A percentile compares a stretch with the other conserved stretches of the same genome.
phyloP scores from a whole-genome alignment of 2,797 vertebrate genomes.

The Cyclopterus lumpus region DNA sequence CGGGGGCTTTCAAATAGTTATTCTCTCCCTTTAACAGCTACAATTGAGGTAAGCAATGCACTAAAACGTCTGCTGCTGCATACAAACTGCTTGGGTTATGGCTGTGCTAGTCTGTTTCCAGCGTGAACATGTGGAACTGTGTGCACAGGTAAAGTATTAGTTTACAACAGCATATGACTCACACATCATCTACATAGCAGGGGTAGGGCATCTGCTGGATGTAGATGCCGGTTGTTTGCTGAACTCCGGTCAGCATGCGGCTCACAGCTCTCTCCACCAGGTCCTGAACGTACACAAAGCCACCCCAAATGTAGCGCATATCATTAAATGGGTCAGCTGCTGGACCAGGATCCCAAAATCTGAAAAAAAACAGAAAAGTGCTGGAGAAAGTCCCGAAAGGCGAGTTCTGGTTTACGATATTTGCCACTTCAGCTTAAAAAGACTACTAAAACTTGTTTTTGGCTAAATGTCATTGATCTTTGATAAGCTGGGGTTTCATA shows the following conservation, averaged over 20 bases:
- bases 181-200: conserved; percentile 92
- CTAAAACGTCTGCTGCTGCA: background rate
- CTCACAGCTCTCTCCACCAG: conserved; percentile 86
- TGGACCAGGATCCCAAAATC: conserved; percentile 92
- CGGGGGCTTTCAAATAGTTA: background rate
- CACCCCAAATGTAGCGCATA: conserved; percentile 91
- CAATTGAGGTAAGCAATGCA: background rate
- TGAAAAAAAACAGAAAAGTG: conserved; percentile 46
- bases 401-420: too few relatives aligned
- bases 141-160: background rate
- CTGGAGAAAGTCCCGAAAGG: background rate
- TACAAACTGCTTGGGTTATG: background rate
- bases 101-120: background rate
- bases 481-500: too few relatives aligned
- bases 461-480: too few relatives aligned
- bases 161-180: conserved; percentile 61
- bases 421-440: too few relatives aligned
- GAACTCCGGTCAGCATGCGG: conserved; percentile 77
- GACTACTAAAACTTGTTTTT: too few relatives aligned
- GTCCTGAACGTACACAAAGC: conserved; percentile 92
- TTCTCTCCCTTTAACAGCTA: background rate
- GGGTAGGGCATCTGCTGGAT: conserved; percentile 96
- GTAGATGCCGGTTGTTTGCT: conserved; percentile 83
- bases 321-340: conserved; percentile 88
- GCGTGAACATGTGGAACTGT: background rate